Conservation (phyloP, 2,113 vertebrate genomes). For the Cercopithecus mona region DNA sequence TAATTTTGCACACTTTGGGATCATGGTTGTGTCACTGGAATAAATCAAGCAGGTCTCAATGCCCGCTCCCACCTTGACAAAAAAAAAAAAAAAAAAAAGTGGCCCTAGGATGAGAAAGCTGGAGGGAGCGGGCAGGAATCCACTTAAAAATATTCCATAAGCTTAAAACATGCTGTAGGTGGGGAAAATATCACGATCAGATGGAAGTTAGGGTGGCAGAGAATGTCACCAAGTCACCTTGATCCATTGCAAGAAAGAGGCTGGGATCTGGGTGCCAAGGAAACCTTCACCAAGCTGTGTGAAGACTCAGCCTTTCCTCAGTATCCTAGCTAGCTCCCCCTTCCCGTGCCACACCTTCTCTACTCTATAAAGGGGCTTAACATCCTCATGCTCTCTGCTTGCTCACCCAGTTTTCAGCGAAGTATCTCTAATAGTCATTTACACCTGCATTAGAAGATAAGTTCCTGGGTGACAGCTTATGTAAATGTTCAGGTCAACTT, state of each 20-base stretch:
- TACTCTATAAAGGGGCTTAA: not conserved
- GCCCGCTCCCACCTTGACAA: no score
- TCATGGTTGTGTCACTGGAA: slow-evolving; percentile 60
- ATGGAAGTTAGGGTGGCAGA: not conserved
- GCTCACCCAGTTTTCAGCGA: not conserved
- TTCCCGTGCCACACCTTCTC: not conserved
- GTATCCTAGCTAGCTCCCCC: not conserved
- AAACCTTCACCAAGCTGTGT: not conserved
- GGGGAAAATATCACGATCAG: not conserved
- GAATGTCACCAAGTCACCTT: not conserved
- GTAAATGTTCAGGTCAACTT: not conserved
- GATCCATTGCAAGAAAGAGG: not conserved
- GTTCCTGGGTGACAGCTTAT: not conserved
- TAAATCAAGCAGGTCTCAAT: slow-evolving; percentile 68
- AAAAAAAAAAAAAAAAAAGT: no score
- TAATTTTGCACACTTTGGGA: slow-evolving; percentile 77
- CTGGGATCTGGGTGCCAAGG: not conserved
- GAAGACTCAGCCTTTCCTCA: not conserved
- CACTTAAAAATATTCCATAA: not conserved
- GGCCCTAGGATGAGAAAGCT: not conserved
- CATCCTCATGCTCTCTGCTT: not conserved
- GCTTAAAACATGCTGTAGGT: not conserved
- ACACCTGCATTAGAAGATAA: not conserved
- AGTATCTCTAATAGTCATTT: not conserved
- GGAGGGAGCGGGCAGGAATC: not conserved